These are phyloP conservation scores for Stenurella melanura DNA, from an alignment of 2,888 invertebrate species.

Conservation along the genomic window DNA sequence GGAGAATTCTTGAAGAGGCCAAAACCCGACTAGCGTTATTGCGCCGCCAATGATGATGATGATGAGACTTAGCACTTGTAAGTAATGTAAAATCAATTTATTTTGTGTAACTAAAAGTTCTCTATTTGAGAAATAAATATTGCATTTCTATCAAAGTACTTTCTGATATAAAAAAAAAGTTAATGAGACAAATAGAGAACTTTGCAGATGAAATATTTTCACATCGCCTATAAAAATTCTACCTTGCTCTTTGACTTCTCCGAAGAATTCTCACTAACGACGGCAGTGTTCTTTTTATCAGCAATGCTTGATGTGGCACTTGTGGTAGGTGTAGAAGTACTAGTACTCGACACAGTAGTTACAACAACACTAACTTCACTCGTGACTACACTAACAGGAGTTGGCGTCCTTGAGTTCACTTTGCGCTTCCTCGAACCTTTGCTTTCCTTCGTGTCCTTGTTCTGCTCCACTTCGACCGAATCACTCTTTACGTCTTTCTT, in stretches of 20 bases:
- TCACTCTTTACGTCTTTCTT: constrained; percentile 58
- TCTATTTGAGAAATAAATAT: no score
- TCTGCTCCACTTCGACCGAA: constrained; percentile 38
- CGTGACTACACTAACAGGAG: constrained; percentile 66
- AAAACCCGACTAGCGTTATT: no score
- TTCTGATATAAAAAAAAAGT: no score
- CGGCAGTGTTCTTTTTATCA: constrained; percentile 54
- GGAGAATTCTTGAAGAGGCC: no score
- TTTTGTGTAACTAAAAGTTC: no score
- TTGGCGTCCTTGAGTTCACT: constrained; percentile 71
- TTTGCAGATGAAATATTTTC: neutral
- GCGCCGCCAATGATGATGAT: no score
- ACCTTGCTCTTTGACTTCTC: constrained; percentile 65
- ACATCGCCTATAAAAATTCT: constrained; percentile 19
- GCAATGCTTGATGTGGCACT: constrained; percentile 36
- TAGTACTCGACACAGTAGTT: constrained; percentile 48
- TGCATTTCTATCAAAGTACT: no score
- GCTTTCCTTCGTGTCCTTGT: constrained; percentile 59
- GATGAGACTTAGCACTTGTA: no score
- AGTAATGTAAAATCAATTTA: no score
- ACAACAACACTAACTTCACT: constrained; percentile 59
- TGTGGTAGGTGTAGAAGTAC: constrained; percentile 45
- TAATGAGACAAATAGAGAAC: no score
- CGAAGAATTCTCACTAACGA: constrained; percentile 56
- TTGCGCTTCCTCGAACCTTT: constrained; percentile 71